Base-by-base conservation (phyloP, 2,113 vertebrate genomes). In the Illadopsis cleaveri region DNA sequence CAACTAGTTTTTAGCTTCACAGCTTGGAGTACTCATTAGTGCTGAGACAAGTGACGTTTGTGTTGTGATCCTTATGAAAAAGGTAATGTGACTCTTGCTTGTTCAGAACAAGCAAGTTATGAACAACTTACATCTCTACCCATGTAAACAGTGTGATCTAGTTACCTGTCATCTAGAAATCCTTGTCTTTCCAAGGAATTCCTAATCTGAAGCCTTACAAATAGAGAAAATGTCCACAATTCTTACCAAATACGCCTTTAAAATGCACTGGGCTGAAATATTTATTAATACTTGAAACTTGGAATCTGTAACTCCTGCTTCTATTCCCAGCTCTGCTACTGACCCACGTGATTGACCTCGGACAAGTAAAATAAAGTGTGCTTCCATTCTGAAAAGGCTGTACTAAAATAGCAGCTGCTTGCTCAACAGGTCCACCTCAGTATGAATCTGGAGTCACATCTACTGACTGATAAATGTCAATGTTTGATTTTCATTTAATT, bases 271-370 rank as follows among this genome's bases (percentile, higher is more conserved):
- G 64, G 35, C 71, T 86, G 61, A 70, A 90, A 86, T 88, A 95
- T 72, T 93, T 96, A 84, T 96, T 95, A 96, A 88, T 96, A 91
- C 51, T 93, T 89, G 60, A 92, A 93, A 92, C 88, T 94, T 96
- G 83, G 82, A 96, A 69, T 76, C 60, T 53, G 42, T 81, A 92
- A 84, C 38, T 72, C 80, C 40, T 61, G 70, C 58, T 94, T 93
- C 86, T 89, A 78, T 77, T 94, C 79, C 76, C 86, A 71, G 93
- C 53, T 86, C 53, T 71, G 82, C 65, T 51, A 62, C 64, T 81
- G 94, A 94, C 92, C 96, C 72, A 51, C 33, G 45, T 57, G 37
- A 40, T 51, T 90, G 90, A 93, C 92, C 66, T 83, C 83, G 78
- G 54, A 77, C 44, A 72, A 83, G 72, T 79, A 83, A 86, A 72